Evolutionary conservation across 2,888 invertebrate species (phyloP), one percentile per base, ranked within the genome.

Genomic region (Adela reaumurella): DNA sequence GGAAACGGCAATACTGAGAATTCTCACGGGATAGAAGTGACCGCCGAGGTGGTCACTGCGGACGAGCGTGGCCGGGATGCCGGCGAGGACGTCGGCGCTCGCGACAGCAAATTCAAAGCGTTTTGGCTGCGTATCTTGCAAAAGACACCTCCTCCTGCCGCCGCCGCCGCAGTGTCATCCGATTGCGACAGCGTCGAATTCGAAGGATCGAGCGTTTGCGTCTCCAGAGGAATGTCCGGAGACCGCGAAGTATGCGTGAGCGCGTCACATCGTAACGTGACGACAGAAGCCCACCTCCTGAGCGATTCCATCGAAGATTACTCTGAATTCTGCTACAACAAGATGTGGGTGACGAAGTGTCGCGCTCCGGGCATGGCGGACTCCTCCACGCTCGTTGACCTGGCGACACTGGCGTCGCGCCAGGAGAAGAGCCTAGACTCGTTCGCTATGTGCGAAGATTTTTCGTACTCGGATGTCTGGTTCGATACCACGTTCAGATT

Each of bases 111-210:
- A 35, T 41, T 48, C 17, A 18, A 45, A 46, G 43, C 5, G 11
- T 50, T 52, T 46, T 49, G 54, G 53, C 19, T 41, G 48, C 20
- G 48, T 14, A 11, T 57, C 42, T 28, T 48, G 45, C 47, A 53
- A 47, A 50, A 35, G 50, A 20, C 53, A 49, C 55, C 55, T 35
- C 51, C 54, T 2, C 54, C 54, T 35, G 50, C 46, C 42, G 47
- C 47, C n/a, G n/a, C n/a, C n/a, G n/a, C n/a, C n/a, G n/a, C n/a
- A n/a, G n/a, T n/a, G n/a, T n/a, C n/a, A n/a, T n/a, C n/a, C n/a
- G n/a, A n/a, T n/a, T n/a, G n/a, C n/a, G n/a, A n/a, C n/a, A n/a
- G n/a, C n/a, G n/a, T n/a, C n/a, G n/a, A n/a, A n/a, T n/a, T n/a
- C n/a, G n/a, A n/a, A n/a, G n/a, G n/a, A n/a, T n/a, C n/a, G n/a